Base-by-base conservation (phyloP, 2,797 vertebrate genomes). In the Phoxinus dragarum region DNA sequence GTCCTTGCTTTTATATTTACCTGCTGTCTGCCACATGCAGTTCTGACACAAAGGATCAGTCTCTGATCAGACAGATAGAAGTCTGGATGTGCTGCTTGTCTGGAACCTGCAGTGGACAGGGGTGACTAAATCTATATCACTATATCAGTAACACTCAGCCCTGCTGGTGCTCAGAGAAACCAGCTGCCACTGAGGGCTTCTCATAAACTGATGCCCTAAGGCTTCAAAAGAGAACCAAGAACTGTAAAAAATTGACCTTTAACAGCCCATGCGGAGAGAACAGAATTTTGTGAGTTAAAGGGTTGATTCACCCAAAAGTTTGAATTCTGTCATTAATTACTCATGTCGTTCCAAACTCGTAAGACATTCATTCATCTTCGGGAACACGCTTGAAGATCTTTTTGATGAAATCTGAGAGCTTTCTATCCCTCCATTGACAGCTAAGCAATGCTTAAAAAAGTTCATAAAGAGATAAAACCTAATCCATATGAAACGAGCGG, bases 111-210 rank as follows among this genome's bases (percentile, higher is more conserved):
- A 31, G 59, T 67, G 64, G 64, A 82, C 61, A 77, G 19, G 38
- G 71, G 71, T 12, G 84, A 73, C 34, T 64, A 61, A 82, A 84
- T 56, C 36, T 87, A 56, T 47, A 64, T 67, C 81, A 77, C 59
- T 40, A 68, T 73, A 68, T 80, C 84, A 79, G 77, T 79, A 27
- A 31, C 77, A 66, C 52, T 71, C 42, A 40, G 64, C 34, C 52
- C 75, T 61, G 23, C 47, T 59, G 19, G 34, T 2, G 23, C 64
- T 40, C 64, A 8, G 83, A 82, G 27, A 61, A 81, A 77, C 38
- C 59, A 59, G 47, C 73, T 72, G 44, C 54, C 31, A 68, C 77
- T 66, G 36, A 84, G 34, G 42, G 10, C 17, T 69, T 31, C 69
- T 34, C 21, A 77, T 86, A 56, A 81, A 76, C 67, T 54, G 27